Conservation (phyloP, 2,113 vertebrate species). For the Hypanus sabinus region DNA sequence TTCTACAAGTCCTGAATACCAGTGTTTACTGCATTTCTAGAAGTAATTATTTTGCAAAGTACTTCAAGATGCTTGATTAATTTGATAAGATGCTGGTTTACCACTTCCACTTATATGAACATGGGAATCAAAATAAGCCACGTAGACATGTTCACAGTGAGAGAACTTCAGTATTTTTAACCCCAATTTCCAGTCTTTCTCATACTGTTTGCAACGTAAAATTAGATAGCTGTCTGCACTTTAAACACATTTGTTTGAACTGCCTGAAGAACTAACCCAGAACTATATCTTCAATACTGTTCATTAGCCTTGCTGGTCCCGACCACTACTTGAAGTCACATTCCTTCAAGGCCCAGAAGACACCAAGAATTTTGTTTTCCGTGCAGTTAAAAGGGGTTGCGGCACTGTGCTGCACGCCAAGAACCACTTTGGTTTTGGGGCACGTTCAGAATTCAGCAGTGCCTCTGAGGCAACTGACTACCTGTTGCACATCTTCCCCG, state of each 20-base stretch:
- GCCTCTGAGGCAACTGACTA: no score
- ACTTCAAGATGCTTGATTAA: background rate
- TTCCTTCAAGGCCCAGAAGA: background rate
- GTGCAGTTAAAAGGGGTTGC: background rate
- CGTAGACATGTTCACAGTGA: background rate
- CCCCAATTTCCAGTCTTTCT: background rate
- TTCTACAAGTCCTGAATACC: no score
- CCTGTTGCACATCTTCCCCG: no score
- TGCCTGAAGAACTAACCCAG: background rate
- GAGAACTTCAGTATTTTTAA: background rate
- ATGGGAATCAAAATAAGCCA: background rate
- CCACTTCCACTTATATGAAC: background rate
- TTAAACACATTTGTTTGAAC: background rate
- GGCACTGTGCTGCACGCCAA: no score
- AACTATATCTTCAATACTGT: background rate
- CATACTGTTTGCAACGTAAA: background rate
- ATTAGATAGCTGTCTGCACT: background rate
- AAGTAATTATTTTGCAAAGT: background rate
- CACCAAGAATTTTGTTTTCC: background rate
- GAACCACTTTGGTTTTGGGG: no score
- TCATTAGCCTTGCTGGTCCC: background rate
- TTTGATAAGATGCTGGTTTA: background rate
- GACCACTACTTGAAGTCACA: background rate
- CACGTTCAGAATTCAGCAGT: no score
- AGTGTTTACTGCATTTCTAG: background rate